Evolutionary conservation across 2,797 vertebrate species (phyloP), one percentile per base, ranked within the genome.

Genomic region (Sorex maritimensis): DNA sequence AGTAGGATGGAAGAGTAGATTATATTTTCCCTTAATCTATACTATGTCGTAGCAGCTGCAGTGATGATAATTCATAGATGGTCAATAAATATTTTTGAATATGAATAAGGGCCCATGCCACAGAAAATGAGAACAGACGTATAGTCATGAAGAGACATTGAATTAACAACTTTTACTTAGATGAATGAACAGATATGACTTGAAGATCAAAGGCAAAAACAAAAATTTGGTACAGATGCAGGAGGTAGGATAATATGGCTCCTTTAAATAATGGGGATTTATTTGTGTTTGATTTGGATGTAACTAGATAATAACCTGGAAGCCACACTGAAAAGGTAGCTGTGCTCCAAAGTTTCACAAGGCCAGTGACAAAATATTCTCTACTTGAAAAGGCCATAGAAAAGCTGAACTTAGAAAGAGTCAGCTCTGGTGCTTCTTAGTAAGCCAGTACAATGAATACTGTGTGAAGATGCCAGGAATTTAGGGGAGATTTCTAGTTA

Each of bases 51-150:
- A 77, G 44, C 12, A 72, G 38, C 34, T 72, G 26, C n/a, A 14
- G 15, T 2, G 12, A 2, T 2, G 10, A 0, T 82, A 2, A 44
- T 61, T 65, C 38, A 44, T 41, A 82, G 44, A 13, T 79, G 1
- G 15, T 74, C 34, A 69, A 7, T 21, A 7, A 88, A 65, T 52
- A 81, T 15, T 55, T 84, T 90, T 72, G 67, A 86, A 69, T 68
- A 10, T 52, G 49, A 52, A 61, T 61, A 61, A 61, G 14, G 58
- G 58, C 1, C 72, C 11, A 68, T 41, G 11, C 78, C 38, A 90
- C 1, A 38, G 21, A 34, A 44, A 92, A 52, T 23, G 17, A 84
- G 13, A 30, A 19, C 2, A 15, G 58, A 9, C 49, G 5, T 26
- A 73, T 81, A 49, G 24, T 26, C 86, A 8, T n/a, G 65, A 41